A percentile compares a stretch with the other conserved stretches of the same genome.
Conservation (phyloP, 2,113 vertebrate species). For the Gymnarchus niloticus region DNA sequence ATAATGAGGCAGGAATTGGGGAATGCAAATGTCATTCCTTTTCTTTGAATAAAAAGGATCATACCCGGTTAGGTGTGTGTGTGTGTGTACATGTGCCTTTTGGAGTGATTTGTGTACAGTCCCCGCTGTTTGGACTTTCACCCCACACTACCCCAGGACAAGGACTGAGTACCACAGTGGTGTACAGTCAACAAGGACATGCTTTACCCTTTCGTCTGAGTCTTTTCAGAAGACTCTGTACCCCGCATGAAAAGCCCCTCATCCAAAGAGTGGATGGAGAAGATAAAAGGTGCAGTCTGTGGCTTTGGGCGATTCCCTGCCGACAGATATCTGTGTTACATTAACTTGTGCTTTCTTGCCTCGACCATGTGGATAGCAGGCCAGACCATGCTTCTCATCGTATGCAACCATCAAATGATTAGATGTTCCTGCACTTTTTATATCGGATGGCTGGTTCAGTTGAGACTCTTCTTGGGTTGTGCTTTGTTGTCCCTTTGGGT, state of each 20-base stretch:
- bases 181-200: background rate
- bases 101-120: background rate
- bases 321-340: too few relatives aligned
- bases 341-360: too few relatives aligned
- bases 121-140: background rate
- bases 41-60: background rate
- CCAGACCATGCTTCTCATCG: too few relatives aligned
- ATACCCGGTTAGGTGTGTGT: background rate
- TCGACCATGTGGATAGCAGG: too few relatives aligned
- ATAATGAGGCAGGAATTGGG: background rate
- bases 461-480: background rate
- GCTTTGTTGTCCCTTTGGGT: background rate
- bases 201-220: background rate
- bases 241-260: background rate
- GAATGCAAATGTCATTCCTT: background rate
- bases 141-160: background rate
- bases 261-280: background rate
- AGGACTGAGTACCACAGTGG: background rate
- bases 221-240: background rate
- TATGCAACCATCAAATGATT: too few relatives aligned
- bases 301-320: background rate
- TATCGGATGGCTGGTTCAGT: too few relatives aligned
- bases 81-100: background rate
- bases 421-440: too few relatives aligned
- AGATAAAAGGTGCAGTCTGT: background rate